phyloP scores from a whole-genome alignment of 2,113 vertebrate genomes.

The Cinclus cinclus region DNA sequence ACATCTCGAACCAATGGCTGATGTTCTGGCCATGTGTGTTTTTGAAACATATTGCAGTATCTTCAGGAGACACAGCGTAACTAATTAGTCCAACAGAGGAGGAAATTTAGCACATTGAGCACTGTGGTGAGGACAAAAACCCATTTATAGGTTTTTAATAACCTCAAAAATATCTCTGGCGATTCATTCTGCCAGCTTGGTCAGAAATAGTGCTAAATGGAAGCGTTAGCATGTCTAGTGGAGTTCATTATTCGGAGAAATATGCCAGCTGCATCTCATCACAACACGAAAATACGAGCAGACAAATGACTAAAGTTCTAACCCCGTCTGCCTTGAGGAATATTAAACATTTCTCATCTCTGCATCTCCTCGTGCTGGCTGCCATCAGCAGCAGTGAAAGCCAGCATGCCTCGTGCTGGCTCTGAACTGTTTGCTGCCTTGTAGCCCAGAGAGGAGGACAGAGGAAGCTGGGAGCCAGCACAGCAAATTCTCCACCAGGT shows the following conservation, averaged over 20 bases:
- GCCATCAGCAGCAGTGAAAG: background rate
- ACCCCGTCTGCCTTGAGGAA: background rate
- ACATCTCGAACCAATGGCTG: background rate
- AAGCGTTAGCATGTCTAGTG: slow-evolving; percentile 33
- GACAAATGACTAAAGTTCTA: slow-evolving; percentile 53
- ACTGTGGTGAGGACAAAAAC: slow-evolving; percentile 39
- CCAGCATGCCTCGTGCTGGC: background rate
- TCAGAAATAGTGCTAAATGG: slow-evolving; percentile 26
- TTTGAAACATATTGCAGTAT: slow-evolving; percentile 14
- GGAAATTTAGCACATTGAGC: slow-evolving; percentile 32
- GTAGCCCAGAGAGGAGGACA: accelerated
- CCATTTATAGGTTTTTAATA: slow-evolving; percentile 62
- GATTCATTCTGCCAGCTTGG: slow-evolving; percentile 42
- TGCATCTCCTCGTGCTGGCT: background rate
- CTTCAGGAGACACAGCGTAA: slow-evolving; percentile 9
- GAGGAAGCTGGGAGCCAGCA: background rate
- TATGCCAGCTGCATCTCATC: slow-evolving; percentile 22
- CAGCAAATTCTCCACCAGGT: background rate
- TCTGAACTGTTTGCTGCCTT: background rate
- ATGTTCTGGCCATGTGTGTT: slow-evolving; percentile 9
- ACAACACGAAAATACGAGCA: slow-evolving; percentile 50
- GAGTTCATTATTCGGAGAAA: slow-evolving; percentile 47
- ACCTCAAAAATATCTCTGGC: slow-evolving; percentile 57
- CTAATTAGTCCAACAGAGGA: slow-evolving; percentile 50
- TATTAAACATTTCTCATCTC: slow-evolving; percentile 20